Conservation (phyloP, 2,888 invertebrate species). For the Ypsolopha scabrella region DNA sequence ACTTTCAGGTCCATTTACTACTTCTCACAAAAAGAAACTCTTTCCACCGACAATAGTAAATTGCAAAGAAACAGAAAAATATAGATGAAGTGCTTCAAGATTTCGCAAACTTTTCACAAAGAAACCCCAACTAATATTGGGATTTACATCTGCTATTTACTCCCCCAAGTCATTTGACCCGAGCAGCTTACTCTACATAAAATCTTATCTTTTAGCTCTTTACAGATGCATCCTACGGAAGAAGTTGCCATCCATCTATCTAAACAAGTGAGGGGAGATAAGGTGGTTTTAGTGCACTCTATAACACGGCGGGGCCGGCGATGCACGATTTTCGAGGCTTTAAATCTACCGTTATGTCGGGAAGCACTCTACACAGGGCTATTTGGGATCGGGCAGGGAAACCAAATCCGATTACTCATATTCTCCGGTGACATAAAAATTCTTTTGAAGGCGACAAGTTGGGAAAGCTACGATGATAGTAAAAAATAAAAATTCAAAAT, state of each 20-base stretch:
- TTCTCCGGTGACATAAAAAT: slow-evolving; percentile 7
- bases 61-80: too few relatives aligned
- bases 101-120: too few relatives aligned
- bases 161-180: slow-evolving; percentile 22
- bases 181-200: slow-evolving; percentile 38
- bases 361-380: slow-evolving; percentile 18
- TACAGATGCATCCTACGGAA: slow-evolving; percentile 53
- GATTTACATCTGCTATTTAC: neutral
- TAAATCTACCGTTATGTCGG: slow-evolving; percentile 34
- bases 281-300: slow-evolving; percentile 45
- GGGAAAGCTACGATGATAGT: neutral
- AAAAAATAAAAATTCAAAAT: neutral
- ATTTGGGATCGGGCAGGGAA: slow-evolving; percentile 10
- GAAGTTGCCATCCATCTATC: slow-evolving; percentile 39
- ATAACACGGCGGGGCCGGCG: slow-evolving; percentile 27
- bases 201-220: slow-evolving; percentile 45
- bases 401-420: slow-evolving; percentile 15
- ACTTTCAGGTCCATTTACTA: too few relatives aligned
- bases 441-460: neutral
- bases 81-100: too few relatives aligned
- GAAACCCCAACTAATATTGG: too few relatives aligned
- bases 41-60: too few relatives aligned
- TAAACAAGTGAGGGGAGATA: slow-evolving; percentile 53
- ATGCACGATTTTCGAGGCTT: slow-evolving; percentile 34
- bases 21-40: too few relatives aligned